Evolutionary conservation across 2,888 invertebrate species (phyloP).

Genomic region (Drosophila greeni): DNA sequence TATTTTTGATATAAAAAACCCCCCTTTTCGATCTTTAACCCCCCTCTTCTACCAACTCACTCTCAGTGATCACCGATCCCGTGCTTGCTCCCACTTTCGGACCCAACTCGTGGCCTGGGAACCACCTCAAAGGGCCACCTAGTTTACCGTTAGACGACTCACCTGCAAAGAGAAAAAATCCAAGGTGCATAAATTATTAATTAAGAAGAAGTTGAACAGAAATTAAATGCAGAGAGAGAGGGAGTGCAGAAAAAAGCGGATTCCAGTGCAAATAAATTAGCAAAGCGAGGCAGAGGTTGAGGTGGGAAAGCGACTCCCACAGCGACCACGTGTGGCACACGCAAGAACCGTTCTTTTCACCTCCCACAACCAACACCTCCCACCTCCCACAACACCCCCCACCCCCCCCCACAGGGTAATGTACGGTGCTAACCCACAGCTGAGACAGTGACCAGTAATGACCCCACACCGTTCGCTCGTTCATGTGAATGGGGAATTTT

Average conservation of each 20-base stretch:
- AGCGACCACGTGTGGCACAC: conserved; percentile 61
- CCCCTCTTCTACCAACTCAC: conserved; percentile 16
- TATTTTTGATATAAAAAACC: no score
- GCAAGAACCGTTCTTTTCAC: conserved; percentile 45
- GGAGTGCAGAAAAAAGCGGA: conserved; percentile 1
- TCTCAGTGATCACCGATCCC: neutral
- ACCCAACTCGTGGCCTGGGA: conserved; percentile 13
- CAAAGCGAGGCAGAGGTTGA: conserved; percentile 8
- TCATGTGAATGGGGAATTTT: conserved; percentile 66
- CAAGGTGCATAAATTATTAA: conserved; percentile 65
- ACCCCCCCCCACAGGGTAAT: neutral
- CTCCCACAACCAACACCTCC: neutral
- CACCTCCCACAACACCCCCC: neutral
- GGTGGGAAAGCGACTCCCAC: conserved; percentile 15
- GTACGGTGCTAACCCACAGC: conserved; percentile 7
- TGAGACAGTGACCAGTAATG: conserved; percentile 65
- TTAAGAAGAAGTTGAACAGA: conserved; percentile 38
- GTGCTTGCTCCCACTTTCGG: neutral
- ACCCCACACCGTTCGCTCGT: conserved; percentile 49
- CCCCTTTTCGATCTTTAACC: neutral
- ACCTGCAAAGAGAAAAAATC: conserved; percentile 47
- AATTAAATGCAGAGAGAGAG: conserved; percentile 13
- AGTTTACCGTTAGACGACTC: conserved; percentile 63
- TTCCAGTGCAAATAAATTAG: conserved; percentile 65
- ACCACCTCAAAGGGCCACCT: conserved; percentile 7